These are phyloP conservation scores for Penaeus indicus DNA, from an alignment of 1,140 invertebrate genomes.

Conservation along the genomic window DNA sequence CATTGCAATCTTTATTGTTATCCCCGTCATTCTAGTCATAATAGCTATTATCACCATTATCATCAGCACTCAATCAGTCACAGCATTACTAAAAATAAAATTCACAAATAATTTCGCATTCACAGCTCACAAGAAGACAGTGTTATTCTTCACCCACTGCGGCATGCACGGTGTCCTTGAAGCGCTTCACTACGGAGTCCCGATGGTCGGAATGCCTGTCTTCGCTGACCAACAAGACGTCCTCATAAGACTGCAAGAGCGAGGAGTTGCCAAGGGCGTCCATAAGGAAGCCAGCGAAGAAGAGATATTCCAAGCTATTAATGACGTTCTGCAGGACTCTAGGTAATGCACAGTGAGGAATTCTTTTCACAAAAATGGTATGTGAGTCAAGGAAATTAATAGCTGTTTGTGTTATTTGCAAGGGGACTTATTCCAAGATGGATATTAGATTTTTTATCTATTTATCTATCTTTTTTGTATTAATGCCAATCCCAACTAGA, in stretches of 20 bases:
- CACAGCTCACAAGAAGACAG: conserved; percentile 68
- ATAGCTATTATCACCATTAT: not conserved
- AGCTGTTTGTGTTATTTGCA: no score
- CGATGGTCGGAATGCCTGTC: conserved; percentile 73
- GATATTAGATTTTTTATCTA: not conserved
- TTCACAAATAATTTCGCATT: not conserved
- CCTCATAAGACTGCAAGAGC: conserved; percentile 68
- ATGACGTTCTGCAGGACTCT: conserved; percentile 67
- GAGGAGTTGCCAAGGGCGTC: conserved; percentile 69
- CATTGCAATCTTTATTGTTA: no score
- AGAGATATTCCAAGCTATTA: conserved; percentile 66
- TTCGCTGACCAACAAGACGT: conserved; percentile 70
- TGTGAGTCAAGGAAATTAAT: no score
- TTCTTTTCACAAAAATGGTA: no score
- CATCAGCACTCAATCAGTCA: no score
- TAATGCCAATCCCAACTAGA: not conserved
- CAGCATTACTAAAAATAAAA: not conserved
- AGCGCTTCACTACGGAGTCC: conserved; percentile 71
- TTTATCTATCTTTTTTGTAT: not conserved
- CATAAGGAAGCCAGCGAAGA: conserved; percentile 67
- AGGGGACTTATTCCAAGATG: no score
- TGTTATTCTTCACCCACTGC: conserved; percentile 69
- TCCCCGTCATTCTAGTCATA: not conserved
- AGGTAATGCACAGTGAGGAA: conserved; percentile 48
- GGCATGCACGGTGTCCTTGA: conserved; percentile 73